Evolutionary conservation across 2,888 invertebrate species (phyloP), one percentile per base, ranked within the genome.

Genomic region (Callinectes sapidus): DNA sequence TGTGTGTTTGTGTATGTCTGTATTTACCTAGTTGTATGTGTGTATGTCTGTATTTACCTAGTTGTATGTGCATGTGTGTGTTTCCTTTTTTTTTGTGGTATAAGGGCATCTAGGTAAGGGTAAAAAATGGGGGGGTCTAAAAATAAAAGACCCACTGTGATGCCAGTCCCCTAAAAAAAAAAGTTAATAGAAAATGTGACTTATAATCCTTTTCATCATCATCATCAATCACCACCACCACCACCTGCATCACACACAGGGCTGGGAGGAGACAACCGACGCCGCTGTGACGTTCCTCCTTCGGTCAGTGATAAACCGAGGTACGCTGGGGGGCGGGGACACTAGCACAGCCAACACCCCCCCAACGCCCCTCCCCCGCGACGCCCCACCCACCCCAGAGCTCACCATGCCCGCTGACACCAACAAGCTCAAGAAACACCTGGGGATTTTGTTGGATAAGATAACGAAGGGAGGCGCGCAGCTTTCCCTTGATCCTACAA

Each of bases 231-330:
- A n/a, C 5, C 1, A 85, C 6, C 32, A n/a, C n/a, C n/a, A 35
- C 0, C 18, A 13, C n/a, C 16, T 18, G 39, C 39, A 14, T 48
- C 2, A 42, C n/a, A 32, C 32, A n/a, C 91, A 98, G 98, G 97
- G 97, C 95, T 98, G 98, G 98, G 98, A 98, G 95, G 98, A 98
- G 95, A 96, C 97, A 3, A 97, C 97, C 1, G 97, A 97, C 95
- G 97, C 97, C 93, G 96, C 97, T 0, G 95, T 97, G 86, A 96
- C 97, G 23, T 97, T 97, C 95, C 96, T 98, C 77, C 95, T 97
- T 54, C 96, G 97, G 94, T 97, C 97, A 23, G 89, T 94, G 77
- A 77, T 93, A 55, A 92, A 92, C 1, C 87, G 42, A 2, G 88
- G 54, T 1, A 61, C 16, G 32, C 14, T 87, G 14, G 66, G 42